Evolutionary conservation across 1,140 invertebrate genomes (phyloP).

Genomic region (Caenorhabditis briggsae): DNA sequence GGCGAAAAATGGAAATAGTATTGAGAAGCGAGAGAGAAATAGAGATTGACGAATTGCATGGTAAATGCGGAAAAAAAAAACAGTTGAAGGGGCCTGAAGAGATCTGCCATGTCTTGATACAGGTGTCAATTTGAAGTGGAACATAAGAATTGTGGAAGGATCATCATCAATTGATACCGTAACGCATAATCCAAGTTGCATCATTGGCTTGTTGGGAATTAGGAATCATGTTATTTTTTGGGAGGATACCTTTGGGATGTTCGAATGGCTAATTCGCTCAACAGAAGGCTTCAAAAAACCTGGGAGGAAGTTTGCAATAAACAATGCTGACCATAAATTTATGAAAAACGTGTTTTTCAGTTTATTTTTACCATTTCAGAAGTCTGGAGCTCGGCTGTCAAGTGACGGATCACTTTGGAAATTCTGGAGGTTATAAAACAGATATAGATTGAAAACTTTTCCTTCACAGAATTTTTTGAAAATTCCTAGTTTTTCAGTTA

Average conservation of each 20-base stretch:
- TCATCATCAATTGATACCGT: slow-evolving; percentile 49
- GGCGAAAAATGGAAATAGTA: slow-evolving; percentile 16
- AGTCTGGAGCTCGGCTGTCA: too few species aligned
- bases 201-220: not conserved
- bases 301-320: too few species aligned
- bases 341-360: too few species aligned
- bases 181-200: slow-evolving; percentile 29
- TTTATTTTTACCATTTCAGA: too few species aligned
- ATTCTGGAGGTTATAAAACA: too few species aligned
- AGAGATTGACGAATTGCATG: slow-evolving; percentile 10
- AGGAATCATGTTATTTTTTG: slow-evolving; percentile 20
- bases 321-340: too few species aligned
- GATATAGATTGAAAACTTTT: too few species aligned
- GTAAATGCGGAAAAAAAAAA: slow-evolving; percentile 18
- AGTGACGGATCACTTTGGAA: too few species aligned
- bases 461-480: too few species aligned
- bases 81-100: slow-evolving; percentile 2
- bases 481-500: too few species aligned
- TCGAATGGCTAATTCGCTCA: too few species aligned
- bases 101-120: not conserved
- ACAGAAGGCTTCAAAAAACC: too few species aligned
- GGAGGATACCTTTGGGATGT: not conserved
- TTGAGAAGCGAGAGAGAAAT: not conserved
- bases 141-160: not conserved
- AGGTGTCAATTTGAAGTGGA: slow-evolving; percentile 52